These are phyloP conservation scores for Drosophila histrio DNA, from an alignment of 2,888 invertebrate genomes.

Conservation along the genomic window DNA sequence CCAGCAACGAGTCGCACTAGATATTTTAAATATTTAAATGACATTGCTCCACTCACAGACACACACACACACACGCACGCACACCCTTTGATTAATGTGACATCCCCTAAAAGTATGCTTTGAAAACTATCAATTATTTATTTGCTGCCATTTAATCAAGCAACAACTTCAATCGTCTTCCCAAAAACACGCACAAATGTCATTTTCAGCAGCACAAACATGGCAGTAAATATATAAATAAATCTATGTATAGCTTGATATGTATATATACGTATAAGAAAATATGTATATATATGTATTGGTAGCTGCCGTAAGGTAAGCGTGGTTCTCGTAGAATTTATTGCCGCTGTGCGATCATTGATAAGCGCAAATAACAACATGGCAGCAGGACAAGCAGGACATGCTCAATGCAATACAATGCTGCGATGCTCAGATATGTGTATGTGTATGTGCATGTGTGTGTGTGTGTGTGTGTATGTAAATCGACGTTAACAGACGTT, in stretches of 20 bases:
- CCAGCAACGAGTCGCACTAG: constrained; percentile 21
- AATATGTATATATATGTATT: not conserved
- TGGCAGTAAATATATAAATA: not conserved
- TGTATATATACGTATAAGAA: not conserved
- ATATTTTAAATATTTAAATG: constrained; percentile 72
- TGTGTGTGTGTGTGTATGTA: constrained; percentile 30
- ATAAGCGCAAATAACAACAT: constrained; percentile 44
- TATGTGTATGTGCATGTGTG: not conserved
- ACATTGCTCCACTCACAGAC: constrained; percentile 34
- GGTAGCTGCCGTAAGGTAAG: constrained; percentile 1
- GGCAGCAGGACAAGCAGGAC: constrained; percentile 18
- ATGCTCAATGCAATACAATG: constrained; percentile 20
- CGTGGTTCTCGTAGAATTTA: constrained; percentile 36
- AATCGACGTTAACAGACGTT: constrained; percentile 47
- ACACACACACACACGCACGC: not conserved
- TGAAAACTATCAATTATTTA: constrained; percentile 67
- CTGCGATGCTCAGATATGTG: constrained; percentile 14
- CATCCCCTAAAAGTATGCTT: constrained; percentile 25
- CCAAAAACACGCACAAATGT: constrained; percentile 67
- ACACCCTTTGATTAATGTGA: constrained; percentile 62
- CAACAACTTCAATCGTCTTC: constrained; percentile 46
- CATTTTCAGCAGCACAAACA: constrained; percentile 45
- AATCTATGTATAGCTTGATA: constrained; percentile 4
- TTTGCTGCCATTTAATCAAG: constrained; percentile 47
- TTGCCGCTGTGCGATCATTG: constrained; percentile 45